Conservation (phyloP, 2,113 vertebrate species). For the Drymodes brunneopygia region DNA sequence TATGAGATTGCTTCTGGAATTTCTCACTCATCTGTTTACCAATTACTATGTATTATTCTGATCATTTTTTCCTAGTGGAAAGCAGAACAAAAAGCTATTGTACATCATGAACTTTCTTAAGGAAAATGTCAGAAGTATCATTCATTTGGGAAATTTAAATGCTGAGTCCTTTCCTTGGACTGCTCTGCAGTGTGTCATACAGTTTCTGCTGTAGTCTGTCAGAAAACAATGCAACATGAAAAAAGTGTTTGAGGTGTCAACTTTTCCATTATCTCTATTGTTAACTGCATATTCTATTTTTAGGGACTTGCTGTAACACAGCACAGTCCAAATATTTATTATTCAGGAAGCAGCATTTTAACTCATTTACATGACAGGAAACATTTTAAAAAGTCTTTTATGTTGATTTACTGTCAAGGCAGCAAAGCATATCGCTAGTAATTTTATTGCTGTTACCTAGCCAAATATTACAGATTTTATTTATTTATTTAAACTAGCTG, state of each 20-base stretch:
- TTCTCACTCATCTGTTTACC: slow-evolving; percentile 31
- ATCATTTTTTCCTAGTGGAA: background rate
- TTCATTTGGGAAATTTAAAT: slow-evolving; percentile 31
- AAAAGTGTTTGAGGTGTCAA: background rate
- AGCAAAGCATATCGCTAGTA: background rate
- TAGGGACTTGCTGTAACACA: background rate
- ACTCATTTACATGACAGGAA: background rate
- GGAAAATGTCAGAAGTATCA: slow-evolving; percentile 21
- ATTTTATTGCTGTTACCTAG: background rate
- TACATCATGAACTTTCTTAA: background rate
- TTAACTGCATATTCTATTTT: background rate
- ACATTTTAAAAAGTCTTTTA: background rate
- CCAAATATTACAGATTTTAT: background rate
- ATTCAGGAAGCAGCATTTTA: background rate
- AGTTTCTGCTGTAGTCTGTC: background rate
- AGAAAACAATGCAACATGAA: background rate
- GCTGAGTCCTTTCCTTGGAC: background rate
- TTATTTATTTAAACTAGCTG: background rate
- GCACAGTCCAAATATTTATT: background rate
- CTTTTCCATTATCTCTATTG: background rate
- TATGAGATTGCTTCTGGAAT: background rate
- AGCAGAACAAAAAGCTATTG: background rate
- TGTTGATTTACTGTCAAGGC: background rate
- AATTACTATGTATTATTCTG: background rate
- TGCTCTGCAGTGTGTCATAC: background rate